These are phyloP conservation scores for Drosophila anomalata DNA, from an alignment of 2,888 invertebrate species.

Conservation along the genomic window DNA sequence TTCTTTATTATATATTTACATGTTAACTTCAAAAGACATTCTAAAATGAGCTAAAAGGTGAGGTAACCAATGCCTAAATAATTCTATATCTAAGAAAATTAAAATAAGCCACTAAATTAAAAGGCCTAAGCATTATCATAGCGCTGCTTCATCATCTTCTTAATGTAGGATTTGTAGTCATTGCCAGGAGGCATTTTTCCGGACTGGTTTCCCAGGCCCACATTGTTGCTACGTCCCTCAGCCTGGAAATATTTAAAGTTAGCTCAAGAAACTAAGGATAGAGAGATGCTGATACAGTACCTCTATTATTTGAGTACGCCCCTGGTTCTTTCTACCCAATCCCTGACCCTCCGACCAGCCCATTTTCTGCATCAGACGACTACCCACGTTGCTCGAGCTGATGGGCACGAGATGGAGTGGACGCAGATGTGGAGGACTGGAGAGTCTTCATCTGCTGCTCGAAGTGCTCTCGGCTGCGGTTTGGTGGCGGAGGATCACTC, in stretches of 20 bases:
- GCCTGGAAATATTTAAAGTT: constrained; percentile 55
- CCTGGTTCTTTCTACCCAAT: constrained; percentile 96
- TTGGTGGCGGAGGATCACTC: constrained; percentile 89
- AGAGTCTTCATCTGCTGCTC: constrained; percentile 85
- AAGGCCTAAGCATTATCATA: constrained; percentile 81
- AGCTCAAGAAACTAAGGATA: not conserved
- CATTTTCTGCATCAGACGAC: constrained; percentile 98
- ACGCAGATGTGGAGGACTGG: constrained; percentile 73
- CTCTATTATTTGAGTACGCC: constrained; percentile 96
- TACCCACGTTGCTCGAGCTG: constrained; percentile 96
- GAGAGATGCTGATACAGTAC: constrained; percentile 82
- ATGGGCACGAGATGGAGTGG: constrained; percentile 84
- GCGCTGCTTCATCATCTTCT: constrained; percentile 84
- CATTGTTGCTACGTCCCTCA: constrained; percentile 87
- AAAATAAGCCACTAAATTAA: not conserved
- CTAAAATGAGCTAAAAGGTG: constrained; percentile 12
- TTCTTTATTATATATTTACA: constrained; percentile 28
- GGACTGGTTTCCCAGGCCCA: constrained; percentile 93
- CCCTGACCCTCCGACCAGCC: constrained; percentile 99
- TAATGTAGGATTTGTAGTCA: constrained; percentile 84
- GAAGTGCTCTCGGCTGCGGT: constrained; percentile 89
- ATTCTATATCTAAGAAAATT: constrained; percentile 11
- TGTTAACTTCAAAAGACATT: constrained; percentile 11
- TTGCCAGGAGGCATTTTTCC: constrained; percentile 79
- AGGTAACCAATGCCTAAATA: constrained; percentile 17